Base-by-base conservation (phyloP, 2,888 invertebrate genomes). In the Chymomyza caudatula region DNA sequence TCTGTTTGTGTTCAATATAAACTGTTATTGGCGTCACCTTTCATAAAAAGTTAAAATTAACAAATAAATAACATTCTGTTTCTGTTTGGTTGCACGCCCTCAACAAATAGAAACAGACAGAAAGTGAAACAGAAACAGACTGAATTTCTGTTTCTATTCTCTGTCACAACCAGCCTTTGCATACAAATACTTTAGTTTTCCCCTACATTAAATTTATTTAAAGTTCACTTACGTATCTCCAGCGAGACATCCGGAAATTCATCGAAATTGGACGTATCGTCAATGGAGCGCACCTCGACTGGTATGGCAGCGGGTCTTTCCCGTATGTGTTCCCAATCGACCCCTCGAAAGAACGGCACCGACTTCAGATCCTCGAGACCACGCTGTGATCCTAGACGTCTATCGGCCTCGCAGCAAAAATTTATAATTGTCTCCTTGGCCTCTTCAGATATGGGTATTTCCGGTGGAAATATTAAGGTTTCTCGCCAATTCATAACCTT, bases 401-500 rank as follows among this genome's bases (percentile, higher is more conserved):
- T 94, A 85, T 99, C 98, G 20, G 97, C 94, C 91, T 99, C 99
- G 86, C 98, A 98, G 90, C 99, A 99, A 92, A 99, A 98, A 89
- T 97, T 96, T 85, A 96, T 92, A 82, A 98, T 98, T 77, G 98
- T 96, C 90, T 98, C 97, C 90, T 96, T 94, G 74, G 99, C 98
- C 91, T 98, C 98, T 91, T 98, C 98, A 73, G 98, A 98, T 90
- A 99, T 99, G 73, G 99, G 99, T 87, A 98, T 97, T 93, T 99
- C 99, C 0, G 99, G 98, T 13, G 99, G 99, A 91, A 99, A 99
- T 63, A 97, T 95, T 66, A 99, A 93, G 1, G 99, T 99, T 89
- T 99, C 98, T 76, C 98, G 93, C 99, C 99, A 99, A 88, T 98
- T 98, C 98, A 99, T 98, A 80, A 99, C 99, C 92, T 98, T 98